Evolutionary conservation across 2,888 invertebrate genomes (phyloP).

Genomic region (Platerodrilus igneus): DNA sequence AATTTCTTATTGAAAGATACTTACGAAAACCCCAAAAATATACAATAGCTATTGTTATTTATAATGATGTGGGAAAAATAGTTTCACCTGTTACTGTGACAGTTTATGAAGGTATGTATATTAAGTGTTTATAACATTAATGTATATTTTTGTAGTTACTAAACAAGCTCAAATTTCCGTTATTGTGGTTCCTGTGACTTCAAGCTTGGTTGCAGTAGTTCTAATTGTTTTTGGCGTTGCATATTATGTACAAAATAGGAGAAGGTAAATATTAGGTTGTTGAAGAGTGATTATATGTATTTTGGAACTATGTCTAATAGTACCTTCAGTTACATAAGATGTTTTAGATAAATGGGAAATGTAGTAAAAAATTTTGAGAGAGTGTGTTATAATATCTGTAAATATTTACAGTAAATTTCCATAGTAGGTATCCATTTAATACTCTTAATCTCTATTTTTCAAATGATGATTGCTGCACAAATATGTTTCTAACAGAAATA

Average conservation of each 20-base stretch:
- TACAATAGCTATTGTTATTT: conserved; percentile 72
- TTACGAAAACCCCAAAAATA: conserved; percentile 66
- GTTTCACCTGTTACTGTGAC: conserved; percentile 70
- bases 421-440: too few species aligned
- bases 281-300: too few species aligned
- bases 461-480: too few species aligned
- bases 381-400: too few species aligned
- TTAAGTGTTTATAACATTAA: not conserved
- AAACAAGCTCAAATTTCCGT: conserved; percentile 81
- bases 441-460: too few species aligned
- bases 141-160: conserved; percentile 54
- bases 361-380: too few species aligned
- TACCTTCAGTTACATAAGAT: too few species aligned
- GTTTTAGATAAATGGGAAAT: too few species aligned
- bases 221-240: conserved; percentile 83
- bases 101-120: conserved; percentile 85
- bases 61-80: conserved; percentile 68
- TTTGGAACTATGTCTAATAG: too few species aligned
- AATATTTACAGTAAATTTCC: too few species aligned
- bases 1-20: conserved; percentile 62
- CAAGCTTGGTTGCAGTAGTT: conserved; percentile 75
- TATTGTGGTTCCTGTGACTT: conserved; percentile 81
- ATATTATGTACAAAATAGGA: conserved; percentile 77
- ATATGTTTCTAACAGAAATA: too few species aligned
- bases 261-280: conserved; percentile 53